These are phyloP conservation scores for Scleropages formosus DNA, from an alignment of 2,797 vertebrate species.

Conservation along the genomic window DNA sequence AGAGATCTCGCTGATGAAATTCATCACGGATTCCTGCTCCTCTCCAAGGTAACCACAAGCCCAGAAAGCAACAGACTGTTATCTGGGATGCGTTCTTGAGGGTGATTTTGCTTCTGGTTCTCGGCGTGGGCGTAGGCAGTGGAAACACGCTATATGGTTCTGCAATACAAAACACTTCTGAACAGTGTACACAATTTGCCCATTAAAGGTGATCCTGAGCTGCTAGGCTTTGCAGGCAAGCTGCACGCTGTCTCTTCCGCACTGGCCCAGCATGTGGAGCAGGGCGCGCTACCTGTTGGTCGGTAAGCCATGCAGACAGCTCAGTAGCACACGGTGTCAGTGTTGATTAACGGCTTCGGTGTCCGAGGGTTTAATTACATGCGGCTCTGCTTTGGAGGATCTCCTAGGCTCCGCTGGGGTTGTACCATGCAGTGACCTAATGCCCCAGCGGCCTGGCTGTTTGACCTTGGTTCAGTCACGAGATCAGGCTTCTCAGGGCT, in stretches of 20 bases:
- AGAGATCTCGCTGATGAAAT: neutral
- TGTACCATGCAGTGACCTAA: slow-evolving; percentile 35
- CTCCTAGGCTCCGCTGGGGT: slow-evolving; percentile 32
- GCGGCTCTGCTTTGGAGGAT: slow-evolving; percentile 40
- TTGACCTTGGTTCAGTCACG: neutral
- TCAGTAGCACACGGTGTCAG: slow-evolving; percentile 57
- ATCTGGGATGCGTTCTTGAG: neutral
- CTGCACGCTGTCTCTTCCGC: slow-evolving; percentile 63
- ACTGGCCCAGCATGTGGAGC: neutral
- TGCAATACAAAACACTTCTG: neutral
- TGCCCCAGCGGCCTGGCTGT: slow-evolving; percentile 1
- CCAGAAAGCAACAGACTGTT: slow-evolving; percentile 1
- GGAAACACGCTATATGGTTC: slow-evolving; percentile 15
- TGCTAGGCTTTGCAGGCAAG: slow-evolving; percentile 32
- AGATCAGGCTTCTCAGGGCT: slow-evolving; percentile 3
- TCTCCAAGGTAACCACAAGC: neutral
- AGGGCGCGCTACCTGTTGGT: slow-evolving; percentile 46
- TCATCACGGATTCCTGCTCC: neutral
- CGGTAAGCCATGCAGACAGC: slow-evolving; percentile 30
- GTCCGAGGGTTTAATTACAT: slow-evolving; percentile 63
- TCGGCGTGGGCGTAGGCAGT: neutral
- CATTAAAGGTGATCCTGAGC: neutral
- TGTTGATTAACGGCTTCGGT: slow-evolving; percentile 56
- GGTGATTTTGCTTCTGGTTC: neutral
- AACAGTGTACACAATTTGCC: neutral